Base-by-base conservation (phyloP, 2,113 vertebrate species). In the Cynocephalus volans region DNA sequence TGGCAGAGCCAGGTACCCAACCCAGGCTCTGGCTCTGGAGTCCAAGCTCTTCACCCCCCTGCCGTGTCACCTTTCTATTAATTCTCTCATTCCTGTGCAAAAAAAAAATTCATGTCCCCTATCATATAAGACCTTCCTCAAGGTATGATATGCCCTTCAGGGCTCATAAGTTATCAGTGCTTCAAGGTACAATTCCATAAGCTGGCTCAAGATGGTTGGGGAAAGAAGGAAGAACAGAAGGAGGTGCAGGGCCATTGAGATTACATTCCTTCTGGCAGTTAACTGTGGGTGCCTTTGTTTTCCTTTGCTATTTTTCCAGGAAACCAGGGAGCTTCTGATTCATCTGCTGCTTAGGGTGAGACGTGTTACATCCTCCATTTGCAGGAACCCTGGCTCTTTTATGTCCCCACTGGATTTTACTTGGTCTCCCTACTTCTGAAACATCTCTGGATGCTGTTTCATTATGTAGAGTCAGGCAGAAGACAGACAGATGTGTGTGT, bases 391-490 rank as follows among this genome's bases (percentile, higher is more conserved):
- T 36, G 92, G 95, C 88, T 98, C 96, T 98, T 98, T 98, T 93
- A 98, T 95, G 96, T 98, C 98, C 96, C 98, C 97, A 10, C 10
- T 45, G 97, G 89, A 90, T 96, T 95, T 97, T 97, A 93, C 98
- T 98, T 72, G 56, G 98, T 98, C 98, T 88, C 94, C 89, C 98
- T 97, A 80, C 96, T 98, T 98, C 91, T 96, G 98, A 98, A 97
- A 94, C 95, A 98, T 98, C 98, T 98, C 98, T 96, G 95, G 98
- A 97, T 52, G 62, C 97, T 98, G 97, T 98, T 99, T 98, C 98
- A 98, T 99, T 98, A 98, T 98, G 98, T 98, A 97, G 98, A 98
- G 98, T 98, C 98, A 94, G 94, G 80, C 97, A 50, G 80, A 96
- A 98, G 98, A 98, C 98, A 99, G 98, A 95, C 85, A 8, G 54